Base-by-base conservation (phyloP, 2,113 vertebrate species). In the Hypomesus transpacificus region DNA sequence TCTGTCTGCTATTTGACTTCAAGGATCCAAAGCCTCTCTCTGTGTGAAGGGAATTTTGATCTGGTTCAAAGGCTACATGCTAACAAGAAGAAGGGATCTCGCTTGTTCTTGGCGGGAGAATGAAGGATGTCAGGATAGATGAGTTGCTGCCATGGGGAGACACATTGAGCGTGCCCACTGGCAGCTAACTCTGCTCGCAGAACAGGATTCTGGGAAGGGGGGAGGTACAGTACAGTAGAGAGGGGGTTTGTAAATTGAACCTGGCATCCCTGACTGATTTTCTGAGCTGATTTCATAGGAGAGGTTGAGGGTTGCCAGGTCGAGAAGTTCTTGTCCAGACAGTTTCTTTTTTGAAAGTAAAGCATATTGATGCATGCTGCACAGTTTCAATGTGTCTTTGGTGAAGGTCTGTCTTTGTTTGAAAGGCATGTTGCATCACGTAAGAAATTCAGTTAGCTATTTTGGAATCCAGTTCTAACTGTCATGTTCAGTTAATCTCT, bases 181-280 rank as follows among this genome's bases (percentile, higher is more conserved):
- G 65, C 74, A 61, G 69, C 58, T 26, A 3, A 60, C 71, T 80
- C 70, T 14, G 75, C 67, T 69, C 74, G 69, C 78, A 69, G 67
- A 70, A 31, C 53, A 2, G 66, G 68, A 71, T 82, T 77, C 61
- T 74, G 70, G 77, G 77, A 64, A 14, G 51, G 28, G 22, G 24
- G 14, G 21, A 21, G 24, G n/a, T 34, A 7, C 4, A 34, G 31
- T 34, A 34, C 31, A 34, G 39, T 46, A 46, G 13, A 14, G 34
- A 21, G 69, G 71, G 52, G 50, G 53, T n/a, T 16, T 82, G 53
- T 75, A 79, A 77, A 83, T 80, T 50, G 70, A 78, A 86, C 73
- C 77, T 80, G 85, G 75, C 86, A 85, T 71, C 68, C 22, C 21
- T 2, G 14, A 65, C 71, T 75, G 65, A 80, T 74, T 74, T 79